Conservation (phyloP, 2,888 invertebrate genomes). For the Acanthosepion pharaonis region DNA sequence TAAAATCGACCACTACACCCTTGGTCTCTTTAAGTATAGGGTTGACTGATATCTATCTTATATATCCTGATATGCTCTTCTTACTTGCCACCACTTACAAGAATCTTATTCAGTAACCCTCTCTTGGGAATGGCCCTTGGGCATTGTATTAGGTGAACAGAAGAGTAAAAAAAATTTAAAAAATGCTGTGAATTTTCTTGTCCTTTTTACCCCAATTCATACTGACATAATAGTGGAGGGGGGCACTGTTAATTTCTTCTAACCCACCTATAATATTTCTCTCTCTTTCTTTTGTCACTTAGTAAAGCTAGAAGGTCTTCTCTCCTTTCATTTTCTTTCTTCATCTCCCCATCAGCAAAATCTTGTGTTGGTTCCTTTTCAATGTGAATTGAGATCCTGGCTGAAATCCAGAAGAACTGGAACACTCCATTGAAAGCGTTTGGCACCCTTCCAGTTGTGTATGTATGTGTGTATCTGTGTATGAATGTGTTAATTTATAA, state of each 20-base stretch:
- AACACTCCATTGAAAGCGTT: neutral
- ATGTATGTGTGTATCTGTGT: neutral
- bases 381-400: neutral
- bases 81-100: too few relatives aligned
- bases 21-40: too few relatives aligned
- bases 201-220: neutral
- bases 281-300: neutral
- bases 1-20: too few relatives aligned
- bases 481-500: too few relatives aligned
- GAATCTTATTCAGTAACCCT: too few relatives aligned
- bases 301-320: slow-evolving; percentile 17
- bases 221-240: neutral
- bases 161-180: too few relatives aligned
- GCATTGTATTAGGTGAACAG: too few relatives aligned
- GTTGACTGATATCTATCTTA: too few relatives aligned
- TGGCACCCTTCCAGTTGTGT: neutral
- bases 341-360: neutral
- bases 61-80: too few relatives aligned
- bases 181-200: neutral
- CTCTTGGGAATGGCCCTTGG: too few relatives aligned
- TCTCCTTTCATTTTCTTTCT: neutral
- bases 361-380: neutral
- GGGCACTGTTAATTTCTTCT: neutral
- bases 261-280: neutral
- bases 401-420: neutral